These are phyloP conservation scores for Zhuqinia jingwanae DNA, from an alignment of 2,888 invertebrate species.

Conservation along the genomic window DNA sequence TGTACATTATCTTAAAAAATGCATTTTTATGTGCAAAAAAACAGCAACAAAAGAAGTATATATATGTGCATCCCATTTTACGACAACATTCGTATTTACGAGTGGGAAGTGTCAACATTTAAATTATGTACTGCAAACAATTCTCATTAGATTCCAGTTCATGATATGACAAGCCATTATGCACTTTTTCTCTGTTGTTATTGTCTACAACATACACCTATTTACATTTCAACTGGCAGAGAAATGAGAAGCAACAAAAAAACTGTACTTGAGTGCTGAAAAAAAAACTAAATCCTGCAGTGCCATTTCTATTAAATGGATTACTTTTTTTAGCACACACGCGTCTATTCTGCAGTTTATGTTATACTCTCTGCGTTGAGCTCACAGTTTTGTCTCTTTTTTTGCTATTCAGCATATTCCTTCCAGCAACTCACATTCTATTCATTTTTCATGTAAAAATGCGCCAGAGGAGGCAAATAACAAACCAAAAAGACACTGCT, in stretches of 20 bases:
- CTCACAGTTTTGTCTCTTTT: neutral
- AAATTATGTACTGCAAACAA: too few species aligned
- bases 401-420: slow-evolving; percentile 28
- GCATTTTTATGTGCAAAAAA: too few species aligned
- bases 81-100: too few species aligned
- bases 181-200: too few species aligned
- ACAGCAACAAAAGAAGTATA: too few species aligned
- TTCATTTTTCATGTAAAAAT: slow-evolving; percentile 19
- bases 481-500: neutral
- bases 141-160: neutral
- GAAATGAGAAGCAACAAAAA: too few species aligned
- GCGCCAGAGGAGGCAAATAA: slow-evolving; percentile 35
- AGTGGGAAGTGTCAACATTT: too few species aligned
- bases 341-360: neutral
- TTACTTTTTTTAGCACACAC: slow-evolving; percentile 20
- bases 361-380: neutral
- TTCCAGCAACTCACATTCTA: slow-evolving; percentile 49
- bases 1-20: too few species aligned
- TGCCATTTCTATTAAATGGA: neutral
- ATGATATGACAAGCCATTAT: too few species aligned
- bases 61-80: too few species aligned
- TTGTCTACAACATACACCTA: too few species aligned
- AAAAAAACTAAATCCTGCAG: neutral
- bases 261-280: neutral
- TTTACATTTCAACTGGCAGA: neutral